These are phyloP conservation scores for Ia io DNA, from an alignment of 2,113 vertebrate species.

Conservation along the genomic window DNA sequence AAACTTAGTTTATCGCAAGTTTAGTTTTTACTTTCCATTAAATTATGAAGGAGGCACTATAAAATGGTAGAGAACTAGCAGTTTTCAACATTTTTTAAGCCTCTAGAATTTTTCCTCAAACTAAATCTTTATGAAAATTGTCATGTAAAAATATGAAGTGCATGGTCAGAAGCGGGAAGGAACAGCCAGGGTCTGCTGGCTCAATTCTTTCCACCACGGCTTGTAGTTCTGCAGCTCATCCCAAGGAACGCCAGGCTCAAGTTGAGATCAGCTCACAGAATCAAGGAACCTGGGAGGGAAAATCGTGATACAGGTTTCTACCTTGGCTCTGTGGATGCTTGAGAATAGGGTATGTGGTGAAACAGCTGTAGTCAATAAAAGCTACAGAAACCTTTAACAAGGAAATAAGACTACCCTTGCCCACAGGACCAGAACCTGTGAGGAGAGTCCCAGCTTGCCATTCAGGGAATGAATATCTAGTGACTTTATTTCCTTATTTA, in stretches of 20 bases:
- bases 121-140: background rate
- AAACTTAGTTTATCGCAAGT: background rate
- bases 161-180: background rate
- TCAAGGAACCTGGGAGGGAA: background rate
- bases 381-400: background rate
- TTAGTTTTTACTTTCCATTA: background rate
- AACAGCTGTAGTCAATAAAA: background rate
- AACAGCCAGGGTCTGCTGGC: background rate
- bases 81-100: background rate
- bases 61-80: background rate
- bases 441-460: no score
- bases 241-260: background rate
- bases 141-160: background rate
- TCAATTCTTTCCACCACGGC: background rate
- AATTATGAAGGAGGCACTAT: background rate
- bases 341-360: background rate
- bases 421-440: no score
- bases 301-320: background rate
- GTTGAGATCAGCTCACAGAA: background rate
- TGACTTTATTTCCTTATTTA: background rate
- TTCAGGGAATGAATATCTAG: background rate
- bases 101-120: background rate
- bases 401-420: background rate
- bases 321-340: background rate
- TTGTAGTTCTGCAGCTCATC: accelerated